Base-by-base conservation (phyloP, 2,113 vertebrate species). In the Indicator indicator region DNA sequence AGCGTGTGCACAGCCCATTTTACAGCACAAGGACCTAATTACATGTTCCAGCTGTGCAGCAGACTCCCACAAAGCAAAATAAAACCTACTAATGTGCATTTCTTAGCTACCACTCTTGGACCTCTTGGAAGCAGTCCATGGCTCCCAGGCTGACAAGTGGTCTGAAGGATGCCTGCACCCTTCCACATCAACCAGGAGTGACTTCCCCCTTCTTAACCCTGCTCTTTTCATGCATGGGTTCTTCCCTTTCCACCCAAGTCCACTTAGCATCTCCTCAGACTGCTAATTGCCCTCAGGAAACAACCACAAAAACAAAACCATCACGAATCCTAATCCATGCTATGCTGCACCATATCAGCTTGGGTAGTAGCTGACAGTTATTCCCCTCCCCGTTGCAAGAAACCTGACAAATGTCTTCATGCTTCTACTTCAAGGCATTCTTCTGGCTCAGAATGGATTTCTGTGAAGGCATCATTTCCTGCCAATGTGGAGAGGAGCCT, bases 31-130 rank as follows among this genome's bases (percentile, higher is more conserved):
- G 90, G 92, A 83, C 95, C 83, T 88, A 88, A 95, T 96, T 94
- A 96, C 76, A 74, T 88, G 94, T 78, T 90, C 88, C 95, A 96
- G 90, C 88, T 96, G 95, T 68, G 86, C 90, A 86, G 58, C 88
- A 91, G 86, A 68, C 88, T 94, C 85, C 79, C 0, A 0, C 85
- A 90, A 95, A 91, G 90, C 60, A 89, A 93, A 96, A 77, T 93
- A 90, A 90, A 95, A 48, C 28, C 76, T 91, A 68, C 65, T 59
- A 80, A 83, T 76, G 42, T 83, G 64, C 64, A 88, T 76, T 88
- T 94, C 92, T 86, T 68, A 86, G 83, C 90, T 94, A 90, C 92
- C 54, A 71, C 69, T 90, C 38, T 33, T 93, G 69, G 88, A 86
- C 88, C 60, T 77, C 52, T 95, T 83, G 83, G 92, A 96, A 91